Evolutionary conservation across 2,888 invertebrate genomes (phyloP), one percentile per base, ranked within the genome.

Genomic region (Zaprionus lineosus): DNA sequence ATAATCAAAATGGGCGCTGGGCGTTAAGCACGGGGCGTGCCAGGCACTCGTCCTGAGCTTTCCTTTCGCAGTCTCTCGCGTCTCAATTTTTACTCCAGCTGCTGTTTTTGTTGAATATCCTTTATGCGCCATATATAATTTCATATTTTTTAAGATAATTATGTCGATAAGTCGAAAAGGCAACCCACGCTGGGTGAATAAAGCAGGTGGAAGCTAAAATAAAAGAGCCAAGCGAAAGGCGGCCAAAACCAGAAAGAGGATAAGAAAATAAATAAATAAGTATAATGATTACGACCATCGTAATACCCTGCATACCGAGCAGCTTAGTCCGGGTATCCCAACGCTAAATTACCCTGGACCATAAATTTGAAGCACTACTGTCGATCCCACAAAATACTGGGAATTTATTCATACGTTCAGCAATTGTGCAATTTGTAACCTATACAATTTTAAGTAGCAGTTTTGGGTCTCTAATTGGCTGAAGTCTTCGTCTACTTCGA

Each of bases 111-210:
- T 41, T 58, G 58, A 39, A 56, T 11, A 9, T 40, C 33, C 24
- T 37, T 18, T 39, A 56, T 53, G 64, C 26, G 9, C 46, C 19
- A 55, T 74, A 77, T 82, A 84, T 74, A 82, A 77, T 78, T 78
- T 78, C 84, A 78, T 78, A 82, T 84, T 82, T 84, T 78, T 83
- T 78, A 83, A 85, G 83, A 79, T 85, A 83, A 85, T 85, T 79
- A 79, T 72, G 79, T 83, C 79, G 85, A 85, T 85, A 79, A 79
- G 85, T 83, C 79, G 75, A 61, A 73, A 74, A 84, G 78, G 84
- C 43, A 81, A 70, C 66, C 74, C 74, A 71, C 59, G 58, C 50
- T 67, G 50, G 34, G 39, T 57, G 59, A 68, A 69, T 64, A 75
- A 75, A 62, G 40, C 83, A 59, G 43, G 47, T 28, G 33, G 21